Base-by-base conservation (phyloP, 92 coral and sea anemone species). In the Palythoa grandis region DNA sequence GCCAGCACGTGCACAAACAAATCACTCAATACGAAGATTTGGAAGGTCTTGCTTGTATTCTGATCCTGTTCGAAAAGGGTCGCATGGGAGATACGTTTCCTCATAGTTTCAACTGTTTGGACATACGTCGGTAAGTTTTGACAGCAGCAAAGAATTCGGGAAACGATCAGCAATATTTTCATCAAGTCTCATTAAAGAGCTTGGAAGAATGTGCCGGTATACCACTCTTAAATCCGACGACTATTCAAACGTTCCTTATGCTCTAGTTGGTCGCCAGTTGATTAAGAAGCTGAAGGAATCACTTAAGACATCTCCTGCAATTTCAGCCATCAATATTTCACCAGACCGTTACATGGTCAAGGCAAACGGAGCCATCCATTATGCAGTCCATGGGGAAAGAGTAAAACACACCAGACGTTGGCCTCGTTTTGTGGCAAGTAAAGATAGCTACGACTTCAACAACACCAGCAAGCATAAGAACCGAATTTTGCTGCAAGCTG, bases 31-130 rank as follows among this genome's bases (percentile, higher is more conserved):
- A 89, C 70, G 92, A 85, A 56, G 92, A 89, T 67, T 72, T 89
- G 47, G 92, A 89, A 40, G 83, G 79, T n/a, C 76, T 89, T 66
- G 89, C 92, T 5, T 86, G 92, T 48, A 56, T 89, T 13, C 86
- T 89, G 7, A 78, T 89, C 52, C 86, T 89, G 86, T 89, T 89
- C 16, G 92, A 86, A 16, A 89, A 89, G 61, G 92, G 92, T 52
- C 92, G 92, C 29, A 89, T 86, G 92, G 92, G 92, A 70, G 92
- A 89, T 76, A 89, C 92, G 73, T 89, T 89, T 40, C 92, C 92
- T 43, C 86, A 86, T 9, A 85, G 92, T 68, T 89, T 89, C 78
- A 83, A 86, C 19, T 89, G 92, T 39, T 72, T 89, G 43, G 92
- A 89, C 87, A 52, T 89, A 22, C 88, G 92, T 9, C 88, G n/a